A percentile compares a stretch with the other conserved stretches of the same genome.
Conservation (phyloP, 1,140 invertebrate genomes). For the Cydia fagiglandana region DNA sequence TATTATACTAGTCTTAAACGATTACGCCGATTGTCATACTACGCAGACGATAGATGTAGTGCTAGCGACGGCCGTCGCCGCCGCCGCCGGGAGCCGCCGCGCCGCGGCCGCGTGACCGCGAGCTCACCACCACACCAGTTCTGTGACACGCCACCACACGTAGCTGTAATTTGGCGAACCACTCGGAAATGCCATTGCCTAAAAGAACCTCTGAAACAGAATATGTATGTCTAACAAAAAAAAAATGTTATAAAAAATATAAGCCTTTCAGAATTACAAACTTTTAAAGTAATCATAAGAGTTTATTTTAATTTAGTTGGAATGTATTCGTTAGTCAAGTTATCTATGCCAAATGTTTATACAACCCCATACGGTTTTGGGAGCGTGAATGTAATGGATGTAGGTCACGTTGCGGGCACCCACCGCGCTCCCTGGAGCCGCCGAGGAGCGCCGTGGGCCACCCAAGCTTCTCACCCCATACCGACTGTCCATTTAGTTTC, state of each 20-base stretch:
- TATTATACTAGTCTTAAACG: slow-evolving; percentile 60
- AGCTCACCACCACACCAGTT: slow-evolving; percentile 33
- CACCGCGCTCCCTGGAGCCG: background rate
- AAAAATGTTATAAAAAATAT: slow-evolving; percentile 51
- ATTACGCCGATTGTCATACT: slow-evolving; percentile 42
- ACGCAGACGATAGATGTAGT: slow-evolving; percentile 40
- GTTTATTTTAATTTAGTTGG: slow-evolving; percentile 62
- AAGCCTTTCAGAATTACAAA: slow-evolving; percentile 63
- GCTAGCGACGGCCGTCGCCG: slow-evolving; percentile 5
- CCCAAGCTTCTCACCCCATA: background rate
- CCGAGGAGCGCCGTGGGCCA: background rate
- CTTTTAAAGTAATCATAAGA: slow-evolving; percentile 62
- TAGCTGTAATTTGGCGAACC: slow-evolving; percentile 51
- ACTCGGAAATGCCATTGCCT: slow-evolving; percentile 56
- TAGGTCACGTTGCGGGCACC: slow-evolving; percentile 36
- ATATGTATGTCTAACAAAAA: slow-evolving; percentile 46
- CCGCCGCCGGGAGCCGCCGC: slow-evolving; percentile 31
- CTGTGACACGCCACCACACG: slow-evolving; percentile 21
- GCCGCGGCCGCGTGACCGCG: slow-evolving; percentile 25
- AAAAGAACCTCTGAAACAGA: slow-evolving; percentile 70
- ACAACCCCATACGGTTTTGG: slow-evolving; percentile 55
- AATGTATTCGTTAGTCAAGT: slow-evolving; percentile 57
- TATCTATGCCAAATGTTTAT: slow-evolving; percentile 73
- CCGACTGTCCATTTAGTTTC: slow-evolving; percentile 20
- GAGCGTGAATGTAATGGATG: slow-evolving; percentile 54